These are phyloP conservation scores for Habroteleia sp. DNA, from an alignment of 2,888 invertebrate genomes.

Conservation along the genomic window DNA sequence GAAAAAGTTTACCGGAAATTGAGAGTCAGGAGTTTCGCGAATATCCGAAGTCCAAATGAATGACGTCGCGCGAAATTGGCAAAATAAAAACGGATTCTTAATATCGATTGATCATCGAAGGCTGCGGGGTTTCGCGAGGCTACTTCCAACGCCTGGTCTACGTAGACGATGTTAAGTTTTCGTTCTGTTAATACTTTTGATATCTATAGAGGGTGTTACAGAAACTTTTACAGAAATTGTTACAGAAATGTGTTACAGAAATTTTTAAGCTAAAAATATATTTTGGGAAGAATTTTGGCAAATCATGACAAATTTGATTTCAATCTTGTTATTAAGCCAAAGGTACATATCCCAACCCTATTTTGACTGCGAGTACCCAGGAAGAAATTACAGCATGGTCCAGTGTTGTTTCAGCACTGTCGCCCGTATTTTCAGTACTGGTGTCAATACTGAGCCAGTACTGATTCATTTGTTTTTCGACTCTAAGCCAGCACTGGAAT, in stretches of 20 bases:
- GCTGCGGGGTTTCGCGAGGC: slow-evolving; percentile 6
- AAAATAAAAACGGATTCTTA: slow-evolving; percentile 41
- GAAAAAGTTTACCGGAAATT: slow-evolving; percentile 59
- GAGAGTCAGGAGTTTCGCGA: slow-evolving; percentile 33
- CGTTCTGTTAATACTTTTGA: too few species aligned
- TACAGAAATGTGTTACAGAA: too few species aligned
- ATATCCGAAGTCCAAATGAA: slow-evolving; percentile 32
- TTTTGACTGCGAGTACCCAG: too few species aligned
- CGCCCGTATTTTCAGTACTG: too few species aligned
- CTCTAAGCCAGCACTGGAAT: too few species aligned
- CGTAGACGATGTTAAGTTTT: slow-evolving; percentile 57
- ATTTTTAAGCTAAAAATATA: slow-evolving; percentile 69
- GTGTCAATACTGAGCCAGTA: too few species aligned
- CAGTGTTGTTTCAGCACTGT: too few species aligned
- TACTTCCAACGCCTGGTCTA: not conserved
- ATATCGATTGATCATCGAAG: slow-evolving; percentile 47
- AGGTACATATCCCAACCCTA: too few species aligned
- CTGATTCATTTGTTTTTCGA: too few species aligned
- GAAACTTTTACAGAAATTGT: too few species aligned
- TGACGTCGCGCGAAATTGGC: slow-evolving; percentile 21
- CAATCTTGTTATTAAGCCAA: slow-evolving; percentile 69
- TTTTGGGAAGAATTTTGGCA: slow-evolving; percentile 68
- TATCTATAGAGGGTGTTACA: too few species aligned
- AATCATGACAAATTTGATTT: slow-evolving; percentile 70
- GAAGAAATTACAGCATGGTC: too few species aligned